Evolutionary conservation across 2,888 invertebrate genomes (phyloP), one percentile per base, ranked within the genome.

Genomic region (Xiphydria camelus): DNA sequence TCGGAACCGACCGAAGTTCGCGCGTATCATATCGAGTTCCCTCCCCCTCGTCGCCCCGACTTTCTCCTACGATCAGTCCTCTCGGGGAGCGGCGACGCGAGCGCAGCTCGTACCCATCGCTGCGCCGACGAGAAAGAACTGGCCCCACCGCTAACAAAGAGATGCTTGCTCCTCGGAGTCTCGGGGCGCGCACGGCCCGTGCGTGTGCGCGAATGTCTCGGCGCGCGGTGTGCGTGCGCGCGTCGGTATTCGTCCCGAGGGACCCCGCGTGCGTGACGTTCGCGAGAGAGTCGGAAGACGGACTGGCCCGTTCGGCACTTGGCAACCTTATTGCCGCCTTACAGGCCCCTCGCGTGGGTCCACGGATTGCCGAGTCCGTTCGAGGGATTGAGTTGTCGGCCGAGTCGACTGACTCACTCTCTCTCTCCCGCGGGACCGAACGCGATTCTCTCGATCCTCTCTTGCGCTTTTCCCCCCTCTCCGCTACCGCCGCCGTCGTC

Each of bases 61-160:
- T n/a, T n/a, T n/a, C n/a, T n/a, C n/a, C n/a, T n/a, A n/a, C n/a
- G n/a, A n/a, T n/a, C n/a, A n/a, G n/a, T n/a, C n/a, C n/a, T n/a
- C n/a, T n/a, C n/a, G n/a, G n/a, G n/a, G n/a, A n/a, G n/a, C n/a
- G n/a, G n/a, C n/a, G n/a, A n/a, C n/a, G n/a, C n/a, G n/a, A n/a
- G n/a, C n/a, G n/a, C n/a, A 40, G 18, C 41, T 63, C 61, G 51
- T 58, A 48, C 51, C 62, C 41, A 45, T 59, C 43, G 45, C 62
- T 64, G 48, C 45, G 49, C 26, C 33, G 42, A 35, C n/a, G n/a
- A n/a, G n/a, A n/a, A 46, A 66, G 65, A 68, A 66, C 69, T 70
- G 69, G 70, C 67, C 47, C 66, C n/a, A n/a, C n/a, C 59, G 57
- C 64, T 67, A 68, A 70, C 71, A 71, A 71, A 71, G 71, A 68